Percentiles rank a stretch among this genome's conserved stretches.
Conservation (phyloP, 2,113 vertebrate species). For the Synchiropus splendidus region DNA sequence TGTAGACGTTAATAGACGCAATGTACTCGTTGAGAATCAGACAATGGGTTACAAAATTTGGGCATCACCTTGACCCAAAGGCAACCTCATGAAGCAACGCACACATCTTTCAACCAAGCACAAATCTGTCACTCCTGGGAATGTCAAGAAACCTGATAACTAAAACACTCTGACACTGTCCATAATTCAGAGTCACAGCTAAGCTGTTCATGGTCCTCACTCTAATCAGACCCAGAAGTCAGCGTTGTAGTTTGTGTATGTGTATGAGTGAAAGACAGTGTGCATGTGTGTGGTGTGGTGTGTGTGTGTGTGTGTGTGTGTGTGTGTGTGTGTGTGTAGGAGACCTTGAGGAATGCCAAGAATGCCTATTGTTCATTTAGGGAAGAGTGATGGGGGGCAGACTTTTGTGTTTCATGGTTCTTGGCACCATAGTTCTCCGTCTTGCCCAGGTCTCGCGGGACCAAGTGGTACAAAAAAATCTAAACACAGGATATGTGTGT, state of each 20-base stretch:
- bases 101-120: not conserved
- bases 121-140: too few relatives aligned
- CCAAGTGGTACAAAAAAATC: conserved; percentile 24
- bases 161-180: conserved; percentile 6
- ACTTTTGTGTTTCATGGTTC: conserved; percentile 51
- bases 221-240: conserved; percentile 30
- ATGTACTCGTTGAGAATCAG: too few relatives aligned
- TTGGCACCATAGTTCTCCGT: conserved; percentile 44
- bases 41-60: too few relatives aligned
- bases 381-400: conserved; percentile 39
- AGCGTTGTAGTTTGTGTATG: conserved; percentile 2
- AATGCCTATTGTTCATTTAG: conserved; percentile 56
- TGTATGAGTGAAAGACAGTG: not conserved
- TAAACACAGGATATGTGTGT: conserved; percentile 33
- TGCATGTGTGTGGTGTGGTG: conserved; percentile 15
- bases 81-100: not conserved
- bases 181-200: not conserved
- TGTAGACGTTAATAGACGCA: too few relatives aligned
- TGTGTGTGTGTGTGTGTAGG: conserved; percentile 28
- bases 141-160: not conserved
- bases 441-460: conserved; percentile 33
- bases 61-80: too few relatives aligned
- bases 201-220: conserved; percentile 1
- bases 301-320: conserved; percentile 16
- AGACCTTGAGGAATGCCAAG: conserved; percentile 47